Base-by-base conservation (phyloP, 2,888 invertebrate species). In the Epinotia bilunana region DNA sequence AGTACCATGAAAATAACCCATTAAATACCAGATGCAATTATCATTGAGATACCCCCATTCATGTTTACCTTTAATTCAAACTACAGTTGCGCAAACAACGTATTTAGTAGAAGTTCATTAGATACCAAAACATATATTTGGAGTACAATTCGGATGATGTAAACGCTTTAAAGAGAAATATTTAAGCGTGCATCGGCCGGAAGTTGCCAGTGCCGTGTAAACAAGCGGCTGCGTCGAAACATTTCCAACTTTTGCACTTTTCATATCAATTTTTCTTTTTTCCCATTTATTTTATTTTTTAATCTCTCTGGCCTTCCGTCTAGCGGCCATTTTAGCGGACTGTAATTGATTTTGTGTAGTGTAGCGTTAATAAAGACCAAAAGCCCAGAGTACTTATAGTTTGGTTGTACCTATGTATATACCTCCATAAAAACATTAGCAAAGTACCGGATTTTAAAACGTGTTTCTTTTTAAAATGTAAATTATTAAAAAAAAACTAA, bases 191-290 rank as follows among this genome's bases (percentile, higher is more conserved):
- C 86, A 86, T 80, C 81, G 84, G 80, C 79, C 86, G 90, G 88
- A 90, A 88, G 87, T 84, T 83, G 81, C 84, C 83, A 82, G 80
- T 80, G 81, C 79, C 80, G 83, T 85, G 87, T 87, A 90, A 90
- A 91, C 90, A 90, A 83, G 81, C 79, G 80, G 82, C 79, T 80
- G 76, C 81, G 81, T 82, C 82, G 80, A 88, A 88, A 89, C 87
- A 87, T 88, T 87, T 84, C 78, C 82, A 82, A 83, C 80, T 85
- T 84, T 84, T 78, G 77, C 77, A 71, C 76, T 74, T 78, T 84
- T 85, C 71, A 75, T 75, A 62, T 57, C 61, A 39, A 55, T 82
- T 83, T 83, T 84, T 83, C 81, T 80, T 79, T 83, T 82, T 81
- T 76, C 72, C 49, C 57, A 53, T 69, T 69, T 69, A 69, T 33